Evolutionary conservation across 1,140 invertebrate genomes (phyloP).

Genomic region (Aphelenchoides fujianensis): DNA sequence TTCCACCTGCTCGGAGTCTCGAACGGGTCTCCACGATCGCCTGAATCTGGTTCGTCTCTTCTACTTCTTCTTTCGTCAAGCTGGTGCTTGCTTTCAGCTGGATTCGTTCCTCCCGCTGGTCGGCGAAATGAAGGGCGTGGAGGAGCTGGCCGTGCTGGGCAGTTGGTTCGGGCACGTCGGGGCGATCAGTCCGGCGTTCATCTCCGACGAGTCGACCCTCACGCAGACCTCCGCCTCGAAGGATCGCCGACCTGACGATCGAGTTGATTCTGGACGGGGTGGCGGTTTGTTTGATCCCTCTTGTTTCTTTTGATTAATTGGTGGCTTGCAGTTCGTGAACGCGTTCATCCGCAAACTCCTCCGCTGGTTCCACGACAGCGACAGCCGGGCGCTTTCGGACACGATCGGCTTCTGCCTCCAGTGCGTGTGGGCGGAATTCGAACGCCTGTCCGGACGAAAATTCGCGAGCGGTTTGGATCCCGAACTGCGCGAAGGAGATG

Average conservation of each 20-base stretch:
- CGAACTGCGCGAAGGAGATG: not conserved
- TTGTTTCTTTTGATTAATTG: not conserved
- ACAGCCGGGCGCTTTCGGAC: not conserved
- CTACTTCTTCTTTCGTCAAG: not conserved
- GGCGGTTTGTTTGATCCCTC: too few species aligned
- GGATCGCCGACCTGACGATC: not conserved
- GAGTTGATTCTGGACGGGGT: not conserved
- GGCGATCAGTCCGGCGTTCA: not conserved
- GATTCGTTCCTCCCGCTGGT: not conserved
- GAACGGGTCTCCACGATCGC: not conserved
- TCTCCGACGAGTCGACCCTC: not conserved
- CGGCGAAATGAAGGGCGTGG: not conserved
- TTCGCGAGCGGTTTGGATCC: not conserved
- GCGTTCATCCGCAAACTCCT: not conserved
- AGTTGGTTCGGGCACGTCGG: not conserved
- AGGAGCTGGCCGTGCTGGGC: not conserved
- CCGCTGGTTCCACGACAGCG: not conserved
- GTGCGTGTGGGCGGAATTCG: conserved; percentile 3
- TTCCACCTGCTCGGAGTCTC: not conserved
- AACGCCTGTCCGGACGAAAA: not conserved
- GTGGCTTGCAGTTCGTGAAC: not conserved
- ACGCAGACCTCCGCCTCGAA: not conserved
- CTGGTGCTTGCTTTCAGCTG: not conserved
- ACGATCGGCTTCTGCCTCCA: conserved; percentile 1
- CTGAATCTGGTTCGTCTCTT: conserved; percentile 4